Conservation (phyloP, 2,797 vertebrate genomes). For the Paguma larvata region DNA sequence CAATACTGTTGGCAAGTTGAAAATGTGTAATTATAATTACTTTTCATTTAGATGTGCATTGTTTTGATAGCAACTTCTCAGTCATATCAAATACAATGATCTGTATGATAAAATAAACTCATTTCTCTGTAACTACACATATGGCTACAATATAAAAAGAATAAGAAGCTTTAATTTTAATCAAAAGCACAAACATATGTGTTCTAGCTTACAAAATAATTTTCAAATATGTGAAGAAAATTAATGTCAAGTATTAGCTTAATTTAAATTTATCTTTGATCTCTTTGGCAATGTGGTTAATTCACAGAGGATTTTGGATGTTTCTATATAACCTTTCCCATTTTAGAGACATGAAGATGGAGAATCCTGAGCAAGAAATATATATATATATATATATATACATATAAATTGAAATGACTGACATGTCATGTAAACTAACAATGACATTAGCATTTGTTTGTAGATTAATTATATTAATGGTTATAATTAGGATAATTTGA, state of each 20-base stretch:
- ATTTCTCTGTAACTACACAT: neutral
- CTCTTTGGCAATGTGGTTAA: neutral
- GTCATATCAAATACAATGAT: slow-evolving; percentile 17
- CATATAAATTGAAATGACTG: slow-evolving; percentile 9
- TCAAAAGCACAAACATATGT: neutral
- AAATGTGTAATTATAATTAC: slow-evolving; percentile 48
- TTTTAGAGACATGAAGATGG: neutral
- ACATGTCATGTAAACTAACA: neutral
- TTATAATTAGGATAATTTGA: slow-evolving; percentile 69
- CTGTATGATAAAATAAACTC: neutral
- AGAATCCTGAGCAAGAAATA: neutral
- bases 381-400: neutral
- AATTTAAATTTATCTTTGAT: neutral
- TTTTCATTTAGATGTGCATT: neutral
- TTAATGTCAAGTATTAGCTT: neutral
- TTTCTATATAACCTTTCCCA: neutral
- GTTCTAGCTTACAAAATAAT: neutral
- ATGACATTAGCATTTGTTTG: slow-evolving; percentile 66
- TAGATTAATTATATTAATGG: slow-evolving; percentile 69
- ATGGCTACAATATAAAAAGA: neutral
- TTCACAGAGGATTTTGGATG: neutral
- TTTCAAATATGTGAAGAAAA: slow-evolving; percentile 5
- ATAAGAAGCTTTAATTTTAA: neutral
- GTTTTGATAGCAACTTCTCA: slow-evolving; percentile 41
- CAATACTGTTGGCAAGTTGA: neutral